Evolutionary conservation across 2,888 invertebrate species (phyloP).

Genomic region (Candidula unifasciata): DNA sequence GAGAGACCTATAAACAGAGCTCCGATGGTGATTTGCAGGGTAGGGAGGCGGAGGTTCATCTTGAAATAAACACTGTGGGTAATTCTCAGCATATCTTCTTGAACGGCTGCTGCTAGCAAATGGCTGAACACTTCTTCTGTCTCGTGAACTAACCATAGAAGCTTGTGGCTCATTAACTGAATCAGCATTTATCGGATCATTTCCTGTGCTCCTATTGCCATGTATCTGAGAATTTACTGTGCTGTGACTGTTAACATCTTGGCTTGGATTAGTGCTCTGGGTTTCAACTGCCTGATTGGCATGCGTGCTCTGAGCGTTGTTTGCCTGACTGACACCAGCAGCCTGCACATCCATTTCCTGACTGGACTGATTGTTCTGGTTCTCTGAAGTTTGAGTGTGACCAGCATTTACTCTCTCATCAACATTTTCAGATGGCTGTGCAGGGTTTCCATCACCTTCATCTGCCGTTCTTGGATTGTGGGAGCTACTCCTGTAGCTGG

Average conservation of each 20-base stretch:
- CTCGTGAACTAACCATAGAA: background rate
- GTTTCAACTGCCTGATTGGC: background rate
- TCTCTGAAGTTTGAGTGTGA: background rate
- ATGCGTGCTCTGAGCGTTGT: background rate
- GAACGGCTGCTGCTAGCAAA: background rate
- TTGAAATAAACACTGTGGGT: constrained; percentile 45
- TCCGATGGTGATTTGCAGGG: background rate
- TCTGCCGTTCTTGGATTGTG: background rate
- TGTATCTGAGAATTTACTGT: background rate
- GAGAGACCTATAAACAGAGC: background rate
- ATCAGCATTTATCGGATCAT: background rate
- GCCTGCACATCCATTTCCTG: background rate
- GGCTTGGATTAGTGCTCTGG: background rate
- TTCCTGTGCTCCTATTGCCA: background rate
- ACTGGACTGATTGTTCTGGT: background rate
- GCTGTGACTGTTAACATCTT: background rate
- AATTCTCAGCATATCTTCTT: constrained; percentile 40
- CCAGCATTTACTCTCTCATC: background rate
- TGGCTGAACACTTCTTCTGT: background rate
- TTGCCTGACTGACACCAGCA: background rate
- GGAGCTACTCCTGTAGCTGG: constrained; percentile 45
- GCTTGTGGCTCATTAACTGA: background rate
- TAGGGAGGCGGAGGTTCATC: constrained; percentile 51
- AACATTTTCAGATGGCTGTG: background rate
- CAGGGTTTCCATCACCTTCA: background rate